Evolutionary conservation across 2,888 invertebrate species (phyloP), one percentile per base, ranked within the genome.

Genomic region (Temnothorax unifasciatus): DNA sequence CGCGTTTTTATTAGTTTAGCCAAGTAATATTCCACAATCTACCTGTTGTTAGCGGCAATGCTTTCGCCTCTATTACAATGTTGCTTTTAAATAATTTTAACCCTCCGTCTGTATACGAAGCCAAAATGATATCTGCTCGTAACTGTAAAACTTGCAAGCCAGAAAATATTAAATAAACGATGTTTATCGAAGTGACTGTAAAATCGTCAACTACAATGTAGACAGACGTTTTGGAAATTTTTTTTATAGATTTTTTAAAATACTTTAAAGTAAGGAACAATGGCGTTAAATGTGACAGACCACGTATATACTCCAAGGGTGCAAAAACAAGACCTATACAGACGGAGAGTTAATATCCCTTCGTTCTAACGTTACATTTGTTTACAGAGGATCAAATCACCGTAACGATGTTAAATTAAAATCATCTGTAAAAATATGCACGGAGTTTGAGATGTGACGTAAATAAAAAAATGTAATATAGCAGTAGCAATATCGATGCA

Each of bases 1-100:
- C 41, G 63, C 44, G 71, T 71, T 69, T 86, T 85, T 83, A 71
- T 82, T 71, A 71, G 59, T 50, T 50, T 25, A 71, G 13, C 47
- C 59, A 38, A 59, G 73, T 81, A 81, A 73, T 50, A 81, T 81
- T 61, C 29, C 29, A 29, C 3, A 29, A 29, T 29, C 76, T 54
- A 54, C 38, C 73, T 41, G 41, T 59, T 38, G 47, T 61, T 59
- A 61, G 21, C 34, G n/a, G 38, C 71, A 59, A 79, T 18, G 38
- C 29, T 44, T 38, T 25, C 11, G 29, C 54, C 29, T 54, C 41
- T 54, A 21, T 52, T 38, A 50, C 38, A 64, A 21, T 15, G n/a
- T 54, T 11, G 29, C 29, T 57, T 38, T 47, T 13, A 25, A 4
- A 61, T 79, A 47, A 79, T 34, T 71, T 47, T 73, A 29, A 29